Conservation (phyloP, 1,140 invertebrate species). For the Drosophila melanogaster region Release_6_plus_ISO1_MT NT_033777.3:24225001-24225500, state of each 20-base stretch:
- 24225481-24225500: constrained; percentile 82
- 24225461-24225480: constrained; percentile 69
- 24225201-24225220: constrained; percentile 85
- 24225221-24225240: constrained; percentile 43
- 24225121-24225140: constrained; percentile 66
- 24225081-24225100: constrained; percentile 59
- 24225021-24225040: constrained; percentile 79
- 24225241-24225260: constrained; percentile 78
- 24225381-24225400: constrained; percentile 71
- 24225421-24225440: constrained; percentile 56
- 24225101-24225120: constrained; percentile 72
- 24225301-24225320: constrained; percentile 89
- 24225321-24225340: constrained; percentile 87
- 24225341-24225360: constrained; percentile 84
- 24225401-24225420: constrained; percentile 61
- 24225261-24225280: constrained; percentile 85
- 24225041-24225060: constrained; percentile 55
- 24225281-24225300: constrained; percentile 89
- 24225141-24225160: constrained; percentile 86
- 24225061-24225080: constrained; percentile 16
- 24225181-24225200: constrained; percentile 89
- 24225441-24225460: constrained; percentile 38
- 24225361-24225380: constrained; percentile 75
- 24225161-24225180: constrained; percentile 91
- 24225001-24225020: constrained; percentile 78